Percentiles rank a stretch among this genome's conserved stretches.
Conservation (phyloP, 30 jellyfish, hydroid and myxozoan genomes). For the Aurelia coerulea region DNA sequence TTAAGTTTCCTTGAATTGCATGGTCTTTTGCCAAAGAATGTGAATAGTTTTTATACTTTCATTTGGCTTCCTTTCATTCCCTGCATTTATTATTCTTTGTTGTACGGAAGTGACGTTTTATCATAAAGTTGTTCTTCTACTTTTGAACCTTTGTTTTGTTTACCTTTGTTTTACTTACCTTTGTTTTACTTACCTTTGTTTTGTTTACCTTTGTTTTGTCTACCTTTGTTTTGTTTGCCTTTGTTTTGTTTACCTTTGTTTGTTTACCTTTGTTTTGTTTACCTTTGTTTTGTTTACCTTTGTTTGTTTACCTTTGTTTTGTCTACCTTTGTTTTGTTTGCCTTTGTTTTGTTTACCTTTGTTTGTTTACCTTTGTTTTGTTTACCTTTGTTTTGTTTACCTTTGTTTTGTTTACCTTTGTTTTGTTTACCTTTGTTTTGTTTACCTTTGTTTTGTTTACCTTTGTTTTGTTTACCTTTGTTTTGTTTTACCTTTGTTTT, state of each 20-base stretch:
- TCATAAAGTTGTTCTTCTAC: not conserved
- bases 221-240: not conserved
- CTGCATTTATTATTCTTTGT: too few species aligned
- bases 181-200: too few species aligned
- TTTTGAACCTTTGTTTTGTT: not conserved
- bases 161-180: not conserved
- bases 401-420: too few species aligned
- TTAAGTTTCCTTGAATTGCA: too few species aligned
- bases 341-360: not conserved
- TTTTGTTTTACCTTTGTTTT: not conserved
- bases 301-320: not conserved
- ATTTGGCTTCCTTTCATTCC: too few species aligned
- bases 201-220: not conserved
- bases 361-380: not conserved
- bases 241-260: not conserved
- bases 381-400: not conserved
- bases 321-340: not conserved
- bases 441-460: not conserved
- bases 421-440: not conserved
- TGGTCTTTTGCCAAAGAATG: too few species aligned
- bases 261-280: not conserved
- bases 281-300: not conserved
- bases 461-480: not conserved
- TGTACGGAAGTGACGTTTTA: too few species aligned
- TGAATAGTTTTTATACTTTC: too few species aligned